Base-by-base conservation (phyloP, 2,113 vertebrate species). In the Hippocampus abdominalis region DNA sequence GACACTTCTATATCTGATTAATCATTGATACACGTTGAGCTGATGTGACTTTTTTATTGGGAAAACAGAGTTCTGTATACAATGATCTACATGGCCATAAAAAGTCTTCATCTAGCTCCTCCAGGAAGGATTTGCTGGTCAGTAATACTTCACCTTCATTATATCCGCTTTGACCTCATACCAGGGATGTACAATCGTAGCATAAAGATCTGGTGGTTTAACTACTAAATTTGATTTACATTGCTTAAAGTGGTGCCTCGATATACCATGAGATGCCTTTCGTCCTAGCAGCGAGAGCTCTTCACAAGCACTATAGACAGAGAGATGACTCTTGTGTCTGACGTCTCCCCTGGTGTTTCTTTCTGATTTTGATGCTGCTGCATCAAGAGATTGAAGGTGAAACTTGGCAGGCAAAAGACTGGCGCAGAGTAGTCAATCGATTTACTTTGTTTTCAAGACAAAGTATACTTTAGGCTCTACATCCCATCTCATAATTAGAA, bases 51-150 rank as follows among this genome's bases (percentile, higher is more conserved):
- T 82, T 73, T 79, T 68, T 36, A 76, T 69, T 63, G 69, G 60
- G 64, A 70, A 73, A 51, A 73, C 93, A 97, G 96, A 94, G 81
- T 82, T 92, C 93, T 87, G 88, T 89, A 87, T 94, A 93, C 83
- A 93, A 80, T 86, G 93, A 93, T 76, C 92, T 92, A 82, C 87
- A 86, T 6, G 89, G 87, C 81, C 83, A 78, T 77, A 95, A 90
- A 92, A 95, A 89, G 91, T 86, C 91, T 75, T 80, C 86, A 59
- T 89, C 90, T 77, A 87, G 84, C 86, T 89, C 88, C 62, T 93
- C 92, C 66, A 90, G 46, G 88, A 96, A 93, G 86, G 93, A 93
- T 69, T 87, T 92, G 44, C 91, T 98, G 95, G 94, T 96, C 92
- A 95, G 95, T 98, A 71, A n/a, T 59, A 53, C 73, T 60, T 62